These are phyloP conservation scores for Achlya flavicornis DNA, from an alignment of 2,888 invertebrate species.

Conservation along the genomic window DNA sequence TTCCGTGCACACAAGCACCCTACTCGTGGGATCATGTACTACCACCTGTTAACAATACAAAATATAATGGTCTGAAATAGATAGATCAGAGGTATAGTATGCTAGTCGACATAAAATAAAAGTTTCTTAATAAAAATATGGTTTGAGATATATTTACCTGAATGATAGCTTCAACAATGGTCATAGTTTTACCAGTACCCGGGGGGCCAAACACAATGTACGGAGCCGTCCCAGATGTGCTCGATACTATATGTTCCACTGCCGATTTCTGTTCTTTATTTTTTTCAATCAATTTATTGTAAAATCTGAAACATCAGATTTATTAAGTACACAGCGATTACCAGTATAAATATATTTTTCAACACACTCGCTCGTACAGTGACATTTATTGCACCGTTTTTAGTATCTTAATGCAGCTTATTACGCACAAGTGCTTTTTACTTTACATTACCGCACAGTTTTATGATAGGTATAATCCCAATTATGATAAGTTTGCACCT, in stretches of 20 bases:
- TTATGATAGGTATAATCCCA: too few species aligned
- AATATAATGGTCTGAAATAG: neutral
- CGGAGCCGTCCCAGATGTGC: conserved; percentile 85
- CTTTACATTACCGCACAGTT: too few species aligned
- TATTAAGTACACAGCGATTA: too few species aligned
- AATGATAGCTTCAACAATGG: conserved; percentile 61
- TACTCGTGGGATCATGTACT: conserved; percentile 36
- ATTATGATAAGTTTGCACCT: too few species aligned
- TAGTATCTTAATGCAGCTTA: too few species aligned
- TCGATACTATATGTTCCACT: conserved; percentile 83
- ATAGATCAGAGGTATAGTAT: too few species aligned
- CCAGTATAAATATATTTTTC: too few species aligned
- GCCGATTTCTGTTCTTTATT: conserved; percentile 60
- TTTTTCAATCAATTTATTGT: conserved; percentile 46
- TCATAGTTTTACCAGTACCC: conserved; percentile 88
- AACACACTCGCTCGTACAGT: too few species aligned
- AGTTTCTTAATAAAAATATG: too few species aligned
- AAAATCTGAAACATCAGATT: conserved; percentile 46
- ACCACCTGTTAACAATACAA: conserved; percentile 43
- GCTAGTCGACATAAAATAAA: too few species aligned
- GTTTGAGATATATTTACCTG: conserved; percentile 41
- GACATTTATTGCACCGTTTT: too few species aligned
- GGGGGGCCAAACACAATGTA: conserved; percentile 93
- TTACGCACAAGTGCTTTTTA: too few species aligned
- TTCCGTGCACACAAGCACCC: conserved; percentile 54